A percentile compares a stretch with the other conserved stretches of the same genome.
phyloP scores from a whole-genome alignment of 2,113 vertebrate genomes.

The Rhipidura dahli region DNA sequence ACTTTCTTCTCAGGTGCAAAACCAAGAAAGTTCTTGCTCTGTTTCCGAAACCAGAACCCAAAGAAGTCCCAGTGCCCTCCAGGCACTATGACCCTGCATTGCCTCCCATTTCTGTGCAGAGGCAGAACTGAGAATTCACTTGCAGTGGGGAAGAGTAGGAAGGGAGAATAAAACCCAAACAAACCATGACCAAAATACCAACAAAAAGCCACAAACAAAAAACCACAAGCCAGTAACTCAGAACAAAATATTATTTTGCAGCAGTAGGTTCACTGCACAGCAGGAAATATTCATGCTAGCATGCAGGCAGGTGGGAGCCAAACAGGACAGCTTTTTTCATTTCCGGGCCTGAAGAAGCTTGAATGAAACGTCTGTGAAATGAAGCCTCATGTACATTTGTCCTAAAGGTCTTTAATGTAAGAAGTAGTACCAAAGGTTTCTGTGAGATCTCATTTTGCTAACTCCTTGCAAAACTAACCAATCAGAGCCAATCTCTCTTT shows the following conservation, averaged over 20 bases:
- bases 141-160: background rate
- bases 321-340: background rate
- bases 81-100: background rate
- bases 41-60: background rate
- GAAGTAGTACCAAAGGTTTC: background rate
- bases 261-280: background rate
- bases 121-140: background rate
- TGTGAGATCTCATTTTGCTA: background rate
- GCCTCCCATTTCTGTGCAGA: background rate
- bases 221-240: background rate
- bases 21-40: background rate
- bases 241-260: background rate
- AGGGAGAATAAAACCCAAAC: background rate
- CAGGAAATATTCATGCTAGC: background rate
- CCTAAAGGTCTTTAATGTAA: background rate
- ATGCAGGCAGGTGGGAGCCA: background rate
- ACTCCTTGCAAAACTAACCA: background rate
- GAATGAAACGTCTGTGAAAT: background rate
- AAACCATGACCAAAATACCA: background rate
- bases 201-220: background rate
- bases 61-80: background rate
- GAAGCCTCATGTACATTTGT: background rate
- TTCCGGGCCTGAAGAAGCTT: background rate
- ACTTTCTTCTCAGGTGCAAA: background rate
- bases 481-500: background rate